Percentiles rank a stretch among this genome's conserved stretches.
Conservation (phyloP, 2,888 invertebrate species). For the Scaptomyza caliginosa region DNA sequence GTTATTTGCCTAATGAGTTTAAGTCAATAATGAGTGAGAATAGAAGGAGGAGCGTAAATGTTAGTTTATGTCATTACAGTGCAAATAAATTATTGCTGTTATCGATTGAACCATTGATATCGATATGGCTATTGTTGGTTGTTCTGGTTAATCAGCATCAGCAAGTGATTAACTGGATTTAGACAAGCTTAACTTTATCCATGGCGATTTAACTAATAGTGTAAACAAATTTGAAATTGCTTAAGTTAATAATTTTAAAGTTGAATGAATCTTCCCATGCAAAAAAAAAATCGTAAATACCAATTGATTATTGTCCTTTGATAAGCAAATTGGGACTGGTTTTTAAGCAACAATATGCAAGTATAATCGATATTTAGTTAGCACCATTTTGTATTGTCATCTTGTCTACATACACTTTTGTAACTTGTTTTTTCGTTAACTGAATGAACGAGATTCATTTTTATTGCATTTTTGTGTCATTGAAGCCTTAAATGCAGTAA, state of each 20-base stretch:
- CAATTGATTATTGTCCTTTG: too few relatives aligned
- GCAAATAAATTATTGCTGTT: conserved; percentile 5
- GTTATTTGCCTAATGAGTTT: conserved; percentile 36
- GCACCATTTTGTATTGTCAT: not conserved
- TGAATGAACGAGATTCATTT: not conserved
- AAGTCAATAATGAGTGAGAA: conserved; percentile 49
- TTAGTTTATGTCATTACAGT: conserved; percentile 23
- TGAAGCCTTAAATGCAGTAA: not conserved
- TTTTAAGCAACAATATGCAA: not conserved
- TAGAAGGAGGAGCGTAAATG: not conserved
- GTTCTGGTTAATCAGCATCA: not conserved
- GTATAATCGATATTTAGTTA: not conserved
- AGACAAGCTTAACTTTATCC: too few relatives aligned
- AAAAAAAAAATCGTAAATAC: too few relatives aligned
- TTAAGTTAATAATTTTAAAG: too few relatives aligned
- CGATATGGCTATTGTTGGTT: not conserved
- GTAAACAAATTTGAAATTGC: too few relatives aligned
- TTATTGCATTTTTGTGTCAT: not conserved
- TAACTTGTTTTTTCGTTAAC: not conserved
- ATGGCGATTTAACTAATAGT: too few relatives aligned
- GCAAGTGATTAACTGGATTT: not conserved
- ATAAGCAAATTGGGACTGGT: not conserved
- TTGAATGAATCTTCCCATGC: too few relatives aligned
- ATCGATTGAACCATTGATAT: conserved; percentile 9
- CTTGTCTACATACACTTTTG: not conserved